Conservation (phyloP, 92 coral and sea anemone genomes). For the Porites rus region DNA sequence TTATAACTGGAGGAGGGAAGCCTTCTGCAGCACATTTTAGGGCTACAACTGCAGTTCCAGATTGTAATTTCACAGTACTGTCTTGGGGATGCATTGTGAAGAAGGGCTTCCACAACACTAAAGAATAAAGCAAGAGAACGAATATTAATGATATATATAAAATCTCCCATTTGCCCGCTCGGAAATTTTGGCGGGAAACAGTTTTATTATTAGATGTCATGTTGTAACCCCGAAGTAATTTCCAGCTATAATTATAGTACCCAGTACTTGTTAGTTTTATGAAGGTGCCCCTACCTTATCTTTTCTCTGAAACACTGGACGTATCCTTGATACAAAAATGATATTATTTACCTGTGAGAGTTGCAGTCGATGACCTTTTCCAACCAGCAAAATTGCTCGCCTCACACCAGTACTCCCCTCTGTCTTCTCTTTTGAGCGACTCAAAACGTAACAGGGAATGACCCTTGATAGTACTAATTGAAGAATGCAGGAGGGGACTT, state of each 20-base stretch:
- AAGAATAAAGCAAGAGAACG: background rate
- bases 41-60: background rate
- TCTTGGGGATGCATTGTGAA: constrained; percentile 28
- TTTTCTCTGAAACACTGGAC: too few species aligned
- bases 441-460: constrained; percentile 32
- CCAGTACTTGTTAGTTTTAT: too few species aligned
- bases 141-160: background rate
- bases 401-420: constrained; percentile 59
- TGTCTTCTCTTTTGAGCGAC: constrained; percentile 17
- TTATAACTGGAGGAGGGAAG: constrained; percentile 54
- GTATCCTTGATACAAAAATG: too few species aligned
- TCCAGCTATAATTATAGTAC: too few species aligned
- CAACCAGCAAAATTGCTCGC: constrained; percentile 52
- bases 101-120: constrained; percentile 22
- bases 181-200: too few species aligned
- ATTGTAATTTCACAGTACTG: background rate
- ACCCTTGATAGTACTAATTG: background rate
- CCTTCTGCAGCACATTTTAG: constrained; percentile 48
- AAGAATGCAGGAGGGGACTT: background rate
- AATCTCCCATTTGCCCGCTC: background rate
- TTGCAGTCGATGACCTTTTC: constrained; percentile 22
- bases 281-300: too few species aligned
- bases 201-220: too few species aligned
- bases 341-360: background rate
- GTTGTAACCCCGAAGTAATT: too few species aligned